Base-by-base conservation (phyloP, 1,140 invertebrate genomes). In the Zaprionus davidi region DNA sequence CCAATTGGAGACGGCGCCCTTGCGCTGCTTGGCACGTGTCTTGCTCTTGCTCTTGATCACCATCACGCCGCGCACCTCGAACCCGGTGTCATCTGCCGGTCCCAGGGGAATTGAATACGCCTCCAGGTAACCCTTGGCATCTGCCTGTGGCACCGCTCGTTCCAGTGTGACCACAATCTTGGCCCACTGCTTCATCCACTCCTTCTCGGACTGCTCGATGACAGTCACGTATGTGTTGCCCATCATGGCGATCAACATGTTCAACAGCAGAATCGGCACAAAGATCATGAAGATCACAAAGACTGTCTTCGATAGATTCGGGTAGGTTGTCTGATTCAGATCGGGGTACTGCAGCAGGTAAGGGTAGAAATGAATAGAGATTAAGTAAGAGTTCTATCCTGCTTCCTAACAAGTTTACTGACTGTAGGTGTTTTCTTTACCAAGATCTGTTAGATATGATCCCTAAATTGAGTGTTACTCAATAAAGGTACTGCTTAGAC, bases 191-290 rank as follows among this genome's bases (percentile, higher is more conserved):
- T 99, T 99, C 92, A 99, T 96, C 97, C 98, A 99, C 93, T 99
- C 98, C 93, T 99, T 99, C 93, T 99, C 98, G 55, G 98, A 99
- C 92, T 99, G 98, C 92, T 98, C 97, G 71, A 99, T 99, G 57
- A 99, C 98, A 80, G 99, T 97, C 4, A 98, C 98, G 91, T 99
- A 99, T 0, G 98, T 99, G 92, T 99, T 99, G 13, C 98, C 98
- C 98, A 99, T 99, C 98, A 99, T 99, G 70, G 99, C 98, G 79
- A 99, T 99, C 86, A 99, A 95, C 98, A 99, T 98, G 95, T 99
- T 99, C 5, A 99, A 94, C 78, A 99, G 93, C 17, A 99, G 93
- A 84, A 99, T 99, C 0, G 98, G 98, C 65, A 99, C 98, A 56
- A 99, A 96, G 20, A 99, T 97, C 98, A 99, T 99, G 92, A 99